Conservation (phyloP, 2,113 vertebrate genomes). For the human region GRCh38 chr12:21030501-21031000, state of each 20-base stretch:
- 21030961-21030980: not conserved
- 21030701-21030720: not conserved
- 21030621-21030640: no score
- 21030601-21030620: no score
- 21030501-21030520: no score
- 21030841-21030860: not conserved
- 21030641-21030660: no score
- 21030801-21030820: not conserved
- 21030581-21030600: no score
- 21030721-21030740: not conserved
- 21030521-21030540: no score
- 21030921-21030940: no score
- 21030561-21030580: no score
- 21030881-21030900: no score
- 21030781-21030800: not conserved
- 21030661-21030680: no score
- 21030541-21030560: no score
- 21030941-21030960: not conserved
- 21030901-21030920: no score
- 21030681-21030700: not conserved
- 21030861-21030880: not conserved
- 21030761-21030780: not conserved
- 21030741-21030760: not conserved
- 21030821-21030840: not conserved
- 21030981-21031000: not conserved